Base-by-base conservation (phyloP, 2,888 invertebrate species). In the Synanthedon andrenaeformis region DNA sequence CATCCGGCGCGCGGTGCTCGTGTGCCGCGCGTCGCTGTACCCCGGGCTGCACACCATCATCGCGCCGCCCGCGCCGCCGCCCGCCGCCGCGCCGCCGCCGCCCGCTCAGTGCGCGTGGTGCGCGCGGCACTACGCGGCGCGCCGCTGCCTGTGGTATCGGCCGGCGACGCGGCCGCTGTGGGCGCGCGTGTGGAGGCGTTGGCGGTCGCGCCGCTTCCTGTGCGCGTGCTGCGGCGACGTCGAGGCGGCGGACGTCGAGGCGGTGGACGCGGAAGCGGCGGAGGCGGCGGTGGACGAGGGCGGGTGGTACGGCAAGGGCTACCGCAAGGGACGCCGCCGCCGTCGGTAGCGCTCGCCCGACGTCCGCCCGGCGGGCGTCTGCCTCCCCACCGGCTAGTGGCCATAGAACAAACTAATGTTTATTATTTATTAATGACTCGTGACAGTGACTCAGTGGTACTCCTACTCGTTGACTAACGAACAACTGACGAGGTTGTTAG, bases 301-400 rank as follows among this genome's bases (percentile, higher is more conserved):
- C 65, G 95, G 95, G 52, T 96, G 95, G 96, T 95, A 94, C 83
- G 95, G 96, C 58, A 95, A 95, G 86, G 96, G 96, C 6, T 94
- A 92, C 79, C 91, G 93, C 64, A 95, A 95, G 82, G 90, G 90
- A 51, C 89, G 90, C 51, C 89, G 89, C 60, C 75, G 82, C 45
- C 84, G 85, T 60, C 87, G 88, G 82, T 82, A 82, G 76, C 78
- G 60, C 56, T 51, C 58, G 58, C 54, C 56, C 45, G 55, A 52
- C 56, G 56, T 19, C 48, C 51, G 53, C 52, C 1, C 10, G 35
- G n/a, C 19, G 51, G 41, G 23, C 28, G 42, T 13, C 45, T 42
- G 19, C 19, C 3, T 14, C 10, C 10, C 23, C 53, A 45, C 19
- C 45, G 41, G 35, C 17, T 35, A 35, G 28, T 35, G 28, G 6